These are phyloP conservation scores for Saccostrea cuccullata DNA, from an alignment of 1,140 invertebrate species.

Conservation along the genomic window DNA sequence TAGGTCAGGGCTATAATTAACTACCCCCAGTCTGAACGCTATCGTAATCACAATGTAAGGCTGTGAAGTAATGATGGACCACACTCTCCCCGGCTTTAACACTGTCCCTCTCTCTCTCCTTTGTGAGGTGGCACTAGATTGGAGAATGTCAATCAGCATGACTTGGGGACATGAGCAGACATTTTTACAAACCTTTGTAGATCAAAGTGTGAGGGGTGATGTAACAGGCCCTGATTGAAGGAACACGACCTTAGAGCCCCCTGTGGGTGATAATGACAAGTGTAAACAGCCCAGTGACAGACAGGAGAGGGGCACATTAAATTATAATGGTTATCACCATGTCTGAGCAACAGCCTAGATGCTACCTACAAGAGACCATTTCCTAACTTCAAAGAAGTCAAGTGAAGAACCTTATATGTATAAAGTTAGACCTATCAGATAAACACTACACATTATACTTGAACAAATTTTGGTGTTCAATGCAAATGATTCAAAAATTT, in stretches of 20 bases:
- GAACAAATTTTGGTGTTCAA: not conserved
- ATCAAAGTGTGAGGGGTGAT: conserved; percentile 23
- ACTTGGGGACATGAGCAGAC: conserved; percentile 4
- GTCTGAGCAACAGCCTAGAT: not conserved
- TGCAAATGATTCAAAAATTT: too few species aligned
- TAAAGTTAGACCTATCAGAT: not conserved
- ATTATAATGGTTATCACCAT: not conserved
- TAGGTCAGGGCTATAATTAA: conserved; percentile 16
- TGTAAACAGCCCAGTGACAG: not conserved
- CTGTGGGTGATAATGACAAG: not conserved
- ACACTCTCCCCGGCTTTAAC: not conserved
- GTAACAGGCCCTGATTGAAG: not conserved
- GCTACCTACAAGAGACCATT: not conserved
- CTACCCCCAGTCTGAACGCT: not conserved
- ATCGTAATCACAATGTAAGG: not conserved
- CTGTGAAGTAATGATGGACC: not conserved
- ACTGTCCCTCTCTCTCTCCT: not conserved
- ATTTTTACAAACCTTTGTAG: conserved; percentile 15
- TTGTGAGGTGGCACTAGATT: conserved; percentile 3
- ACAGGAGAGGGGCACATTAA: not conserved
- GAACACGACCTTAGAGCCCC: not conserved
- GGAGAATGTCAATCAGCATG: not conserved
- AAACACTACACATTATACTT: not conserved
- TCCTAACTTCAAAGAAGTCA: conserved; percentile 2
- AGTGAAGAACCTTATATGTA: not conserved